Base-by-base conservation (phyloP, 2,888 invertebrate species). In the Aproaerema taeniolella region DNA sequence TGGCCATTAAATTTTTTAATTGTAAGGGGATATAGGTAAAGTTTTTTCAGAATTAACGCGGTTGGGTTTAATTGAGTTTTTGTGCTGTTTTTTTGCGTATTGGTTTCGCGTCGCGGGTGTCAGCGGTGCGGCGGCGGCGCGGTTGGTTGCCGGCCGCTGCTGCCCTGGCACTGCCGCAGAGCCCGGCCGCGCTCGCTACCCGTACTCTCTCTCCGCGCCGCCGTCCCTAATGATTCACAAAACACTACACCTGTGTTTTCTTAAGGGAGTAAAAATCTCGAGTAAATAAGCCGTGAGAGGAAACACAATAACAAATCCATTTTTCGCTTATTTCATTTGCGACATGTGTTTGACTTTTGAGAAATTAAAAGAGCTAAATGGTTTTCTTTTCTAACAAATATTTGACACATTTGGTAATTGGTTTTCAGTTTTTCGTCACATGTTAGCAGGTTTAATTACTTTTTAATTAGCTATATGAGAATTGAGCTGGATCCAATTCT, bases 181-280 rank as follows among this genome's bases (percentile, higher is more conserved):
- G 65, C 63, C 60, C 59, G 58, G 16, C 15, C 30, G 30, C 26
- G 34, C 8, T 10, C 17, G 25, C 34, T 17, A 49, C 56, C 32
- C 47, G 61, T 55, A 63, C 62, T 61, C 62, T 61, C 62, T 59
- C 60, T 60, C 13, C 26, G 16, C 13, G 25, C 24, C 39, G 44
- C 41, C 50, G 43, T 45, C 44, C 49, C 50, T 76, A 77, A 81
- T 82, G 76, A 81, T 82, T 82, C 72, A 80, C 72, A 78, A 70
- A 78, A 74, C 74, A 76, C 68, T 74, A 75, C 64, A 80, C 78
- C 75, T 78, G 72, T 70, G 64, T 73, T 75, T 79, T 72, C 66
- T 72, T 73, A 58, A 39, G 52, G 47, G 51, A 53, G 45, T 45
- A 49, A 41, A 64, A 63, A 63, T 41, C 51, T 55, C 45, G 34